Conservation (phyloP, 2,888 invertebrate species). For the Iselma pallidipennis region DNA sequence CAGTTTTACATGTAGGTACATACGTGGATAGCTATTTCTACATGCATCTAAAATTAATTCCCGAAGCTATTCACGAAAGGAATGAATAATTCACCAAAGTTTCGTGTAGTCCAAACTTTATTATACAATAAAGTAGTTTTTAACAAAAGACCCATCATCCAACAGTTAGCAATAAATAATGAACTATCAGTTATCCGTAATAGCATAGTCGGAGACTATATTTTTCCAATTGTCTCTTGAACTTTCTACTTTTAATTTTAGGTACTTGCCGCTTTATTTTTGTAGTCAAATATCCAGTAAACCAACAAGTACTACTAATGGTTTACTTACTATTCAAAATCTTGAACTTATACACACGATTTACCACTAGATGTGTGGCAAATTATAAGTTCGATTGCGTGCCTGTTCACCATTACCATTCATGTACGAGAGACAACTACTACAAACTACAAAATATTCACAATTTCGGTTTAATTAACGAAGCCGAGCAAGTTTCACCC, state of each 20-base stretch:
- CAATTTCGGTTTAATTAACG: slow-evolving; percentile 25
- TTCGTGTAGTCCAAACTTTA: neutral
- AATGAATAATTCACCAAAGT: neutral
- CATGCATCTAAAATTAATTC: neutral
- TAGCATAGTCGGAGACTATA: too few relatives aligned
- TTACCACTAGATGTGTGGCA: neutral
- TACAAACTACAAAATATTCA: slow-evolving; percentile 14
- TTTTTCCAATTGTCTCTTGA: too few relatives aligned
- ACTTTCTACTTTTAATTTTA: too few relatives aligned
- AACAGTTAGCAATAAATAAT: neutral
- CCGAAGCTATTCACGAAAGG: neutral
- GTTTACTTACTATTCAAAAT: neutral
- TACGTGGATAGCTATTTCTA: neutral
- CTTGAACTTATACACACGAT: neutral
- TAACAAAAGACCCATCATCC: neutral
- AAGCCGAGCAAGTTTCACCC: slow-evolving; percentile 14
- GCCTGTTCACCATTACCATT: neutral
- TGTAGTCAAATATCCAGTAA: too few relatives aligned
- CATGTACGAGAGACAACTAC: neutral
- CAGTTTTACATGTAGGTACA: neutral
- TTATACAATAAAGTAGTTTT: neutral
- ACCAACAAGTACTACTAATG: too few relatives aligned
- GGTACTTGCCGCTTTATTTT: too few relatives aligned
- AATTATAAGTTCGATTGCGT: neutral
- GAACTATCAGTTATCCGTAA: too few relatives aligned